These are phyloP conservation scores for Onthophagus taurus DNA, from an alignment of 1,140 invertebrate species.

Conservation along the genomic window DNA sequence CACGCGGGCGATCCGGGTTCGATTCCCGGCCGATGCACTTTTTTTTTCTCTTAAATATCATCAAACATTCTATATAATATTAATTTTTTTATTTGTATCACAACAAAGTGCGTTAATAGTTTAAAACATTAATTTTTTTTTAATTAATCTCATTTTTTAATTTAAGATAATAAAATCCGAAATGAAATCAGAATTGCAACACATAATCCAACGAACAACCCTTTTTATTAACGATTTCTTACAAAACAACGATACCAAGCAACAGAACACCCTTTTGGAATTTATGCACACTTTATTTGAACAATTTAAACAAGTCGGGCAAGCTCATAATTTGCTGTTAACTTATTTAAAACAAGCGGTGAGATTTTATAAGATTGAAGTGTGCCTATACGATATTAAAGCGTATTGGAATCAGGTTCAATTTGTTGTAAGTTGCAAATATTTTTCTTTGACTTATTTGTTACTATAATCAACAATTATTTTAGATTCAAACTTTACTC, in stretches of 20 bases:
- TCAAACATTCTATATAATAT: no score
- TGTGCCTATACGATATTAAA: slow-evolving; percentile 61
- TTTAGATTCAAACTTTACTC: slow-evolving; percentile 65
- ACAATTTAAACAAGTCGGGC: slow-evolving; percentile 64
- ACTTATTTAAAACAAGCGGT: slow-evolving; percentile 49
- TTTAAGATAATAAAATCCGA: slow-evolving; percentile 65
- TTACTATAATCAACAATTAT: slow-evolving; percentile 12
- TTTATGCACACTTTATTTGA: slow-evolving; percentile 57
- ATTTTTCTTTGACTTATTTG: slow-evolving; percentile 11
- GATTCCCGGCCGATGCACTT: slow-evolving; percentile 37
- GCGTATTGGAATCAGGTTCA: slow-evolving; percentile 87
- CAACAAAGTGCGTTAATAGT: no score
- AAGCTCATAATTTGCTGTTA: slow-evolving; percentile 55
- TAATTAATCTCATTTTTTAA: slow-evolving; percentile 6
- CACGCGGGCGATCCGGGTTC: slow-evolving; percentile 50
- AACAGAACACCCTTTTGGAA: slow-evolving; percentile 42
- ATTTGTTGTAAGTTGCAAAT: slow-evolving; percentile 56
- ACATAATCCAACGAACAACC: slow-evolving; percentile 66
- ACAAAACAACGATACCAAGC: slow-evolving; percentile 22
- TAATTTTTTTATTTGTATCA: no score
- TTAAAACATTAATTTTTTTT: background rate
- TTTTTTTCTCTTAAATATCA: slow-evolving; percentile 11
- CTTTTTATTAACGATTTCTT: slow-evolving; percentile 57
- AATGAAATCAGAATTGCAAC: slow-evolving; percentile 70
- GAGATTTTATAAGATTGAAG: slow-evolving; percentile 45